A percentile compares a stretch with the other conserved stretches of the same genome.
phyloP scores from a whole-genome alignment of 2,797 vertebrate species.

The Sciurus vulgaris region DNA sequence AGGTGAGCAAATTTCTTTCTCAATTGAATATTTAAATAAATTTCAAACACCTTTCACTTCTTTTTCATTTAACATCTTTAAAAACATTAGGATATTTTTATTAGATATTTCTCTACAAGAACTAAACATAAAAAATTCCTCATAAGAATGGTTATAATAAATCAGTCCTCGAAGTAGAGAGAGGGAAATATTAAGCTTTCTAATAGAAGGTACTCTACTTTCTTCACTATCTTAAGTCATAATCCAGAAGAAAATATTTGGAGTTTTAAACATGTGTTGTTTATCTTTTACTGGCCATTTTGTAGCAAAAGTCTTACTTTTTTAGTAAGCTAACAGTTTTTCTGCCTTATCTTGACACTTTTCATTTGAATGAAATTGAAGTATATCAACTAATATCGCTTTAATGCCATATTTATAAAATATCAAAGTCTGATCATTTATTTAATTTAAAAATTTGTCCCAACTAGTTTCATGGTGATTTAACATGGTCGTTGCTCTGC shows the following conservation, averaged over 20 bases:
- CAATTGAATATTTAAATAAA: constrained; percentile 49
- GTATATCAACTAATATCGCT: background rate
- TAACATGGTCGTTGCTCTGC: background rate
- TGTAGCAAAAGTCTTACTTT: background rate
- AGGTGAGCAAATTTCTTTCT: background rate
- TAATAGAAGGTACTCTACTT: background rate
- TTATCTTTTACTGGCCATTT: constrained; percentile 33
- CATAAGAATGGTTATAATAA: background rate
- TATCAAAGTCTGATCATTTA: background rate
- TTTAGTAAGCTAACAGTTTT: background rate
- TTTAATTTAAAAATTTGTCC: constrained; percentile 40
- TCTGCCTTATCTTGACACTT: background rate
- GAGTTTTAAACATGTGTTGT: background rate
- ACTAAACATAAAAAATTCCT: constrained; percentile 47
- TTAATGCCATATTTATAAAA: constrained; percentile 23
- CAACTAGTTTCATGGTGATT: background rate
- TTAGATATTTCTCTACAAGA: constrained; percentile 6
- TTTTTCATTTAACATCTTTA: background rate
- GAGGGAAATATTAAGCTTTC: constrained; percentile 16
- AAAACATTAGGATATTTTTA: background rate
- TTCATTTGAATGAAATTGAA: constrained; percentile 26
- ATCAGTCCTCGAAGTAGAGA: background rate
- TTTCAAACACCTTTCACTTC: constrained; percentile 23
- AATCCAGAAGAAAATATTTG: constrained; percentile 6
- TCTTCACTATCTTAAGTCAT: background rate